Evolutionary conservation across 2,113 vertebrate genomes (phyloP).

Genomic region (Probosciger aterrimus): DNA sequence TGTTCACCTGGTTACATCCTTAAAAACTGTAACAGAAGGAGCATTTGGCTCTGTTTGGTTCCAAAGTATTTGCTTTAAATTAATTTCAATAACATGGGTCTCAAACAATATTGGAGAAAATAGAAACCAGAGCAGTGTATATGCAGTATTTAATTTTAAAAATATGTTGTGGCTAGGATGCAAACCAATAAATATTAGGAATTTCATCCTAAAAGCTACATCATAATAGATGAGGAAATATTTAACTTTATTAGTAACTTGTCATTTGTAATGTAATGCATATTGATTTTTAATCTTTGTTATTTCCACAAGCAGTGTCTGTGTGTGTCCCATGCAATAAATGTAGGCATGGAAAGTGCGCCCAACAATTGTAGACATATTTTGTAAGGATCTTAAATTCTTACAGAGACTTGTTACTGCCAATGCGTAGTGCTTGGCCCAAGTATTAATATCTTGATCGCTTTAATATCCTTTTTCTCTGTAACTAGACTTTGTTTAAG

Average conservation of each 20-base stretch:
- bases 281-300: not conserved
- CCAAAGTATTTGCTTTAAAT: not conserved
- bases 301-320: not conserved
- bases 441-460: not conserved
- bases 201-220: not conserved
- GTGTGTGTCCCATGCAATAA: not conserved
- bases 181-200: not conserved
- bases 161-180: not conserved
- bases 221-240: not conserved
- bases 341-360: not conserved
- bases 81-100: not conserved
- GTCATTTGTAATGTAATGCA: not conserved
- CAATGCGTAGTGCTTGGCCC: not conserved
- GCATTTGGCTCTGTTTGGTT: not conserved
- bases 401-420: not conserved
- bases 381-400: not conserved
- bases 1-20: not conserved
- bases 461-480: not conserved
- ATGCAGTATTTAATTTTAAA: not conserved
- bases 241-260: not conserved
- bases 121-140: not conserved
- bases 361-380: not conserved
- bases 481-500: slow-evolving; percentile 2
- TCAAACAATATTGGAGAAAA: not conserved
- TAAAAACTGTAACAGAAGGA: not conserved